phyloP scores from a whole-genome alignment of 2,797 vertebrate genomes.

The Coregonus suidteri region DNA sequence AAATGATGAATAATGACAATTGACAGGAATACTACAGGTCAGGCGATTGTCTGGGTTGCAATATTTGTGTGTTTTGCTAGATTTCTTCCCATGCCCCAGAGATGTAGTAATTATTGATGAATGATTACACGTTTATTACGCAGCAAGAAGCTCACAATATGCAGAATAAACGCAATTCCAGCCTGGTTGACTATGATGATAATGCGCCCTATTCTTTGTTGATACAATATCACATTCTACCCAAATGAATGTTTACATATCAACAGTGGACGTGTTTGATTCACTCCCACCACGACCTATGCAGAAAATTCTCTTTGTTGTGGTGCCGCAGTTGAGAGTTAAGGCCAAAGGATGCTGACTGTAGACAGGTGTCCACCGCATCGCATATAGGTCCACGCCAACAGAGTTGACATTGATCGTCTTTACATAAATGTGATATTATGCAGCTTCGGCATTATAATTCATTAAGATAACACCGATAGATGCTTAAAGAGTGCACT shows the following conservation, averaged over 20 bases:
- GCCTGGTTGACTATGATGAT: neutral
- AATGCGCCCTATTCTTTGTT: neutral
- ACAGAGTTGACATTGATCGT: neutral
- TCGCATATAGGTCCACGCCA: neutral
- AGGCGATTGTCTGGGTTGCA: neutral
- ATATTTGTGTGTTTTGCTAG: neutral
- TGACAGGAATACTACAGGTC: too few relatives aligned
- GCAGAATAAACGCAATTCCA: neutral
- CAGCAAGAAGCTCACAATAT: neutral
- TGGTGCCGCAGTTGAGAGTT: constrained; percentile 21
- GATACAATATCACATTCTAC: neutral
- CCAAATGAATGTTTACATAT: constrained; percentile 15
- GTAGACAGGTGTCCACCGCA: constrained; percentile 34
- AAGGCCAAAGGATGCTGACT: constrained; percentile 17
- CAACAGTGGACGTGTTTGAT: neutral
- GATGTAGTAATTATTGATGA: neutral
- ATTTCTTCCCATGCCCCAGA: neutral
- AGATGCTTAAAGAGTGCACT: neutral
- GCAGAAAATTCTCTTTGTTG: constrained; percentile 32
- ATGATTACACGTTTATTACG: constrained; percentile 1
- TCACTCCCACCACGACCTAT: constrained; percentile 6
- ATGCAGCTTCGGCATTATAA: constrained; percentile 1
- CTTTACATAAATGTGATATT: constrained; percentile 22
- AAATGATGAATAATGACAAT: neutral
- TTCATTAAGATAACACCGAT: neutral